Evolutionary conservation across 1,140 invertebrate species (phyloP).

Genomic region (Drosophila sproati): DNA sequence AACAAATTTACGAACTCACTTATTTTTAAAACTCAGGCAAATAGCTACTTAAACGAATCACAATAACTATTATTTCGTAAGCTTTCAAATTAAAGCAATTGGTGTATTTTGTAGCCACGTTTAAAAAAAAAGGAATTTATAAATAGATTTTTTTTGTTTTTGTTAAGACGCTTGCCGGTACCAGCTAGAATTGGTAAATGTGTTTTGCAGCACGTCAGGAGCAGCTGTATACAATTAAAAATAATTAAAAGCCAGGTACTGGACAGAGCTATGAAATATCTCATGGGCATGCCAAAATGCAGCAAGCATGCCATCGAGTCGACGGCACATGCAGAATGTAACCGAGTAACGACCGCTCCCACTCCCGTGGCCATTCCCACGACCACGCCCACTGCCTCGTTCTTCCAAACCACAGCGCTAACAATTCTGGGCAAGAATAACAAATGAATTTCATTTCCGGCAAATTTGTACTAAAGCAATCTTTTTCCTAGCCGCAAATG

Average conservation of each 20-base stretch:
- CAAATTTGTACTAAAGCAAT: constrained; percentile 67
- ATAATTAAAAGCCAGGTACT: constrained; percentile 69
- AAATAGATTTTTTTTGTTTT: constrained; percentile 60
- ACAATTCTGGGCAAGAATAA: constrained; percentile 59
- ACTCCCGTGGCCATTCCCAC: constrained; percentile 11
- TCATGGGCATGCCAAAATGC: constrained; percentile 37
- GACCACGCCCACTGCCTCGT: constrained; percentile 4
- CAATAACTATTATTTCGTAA: no score
- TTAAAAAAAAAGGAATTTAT: constrained; percentile 64
- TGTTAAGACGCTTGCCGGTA: constrained; percentile 11
- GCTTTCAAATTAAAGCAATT: constrained; percentile 21
- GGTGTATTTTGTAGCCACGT: constrained; percentile 13
- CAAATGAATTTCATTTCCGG: constrained; percentile 81
- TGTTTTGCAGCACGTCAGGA: constrained; percentile 60
- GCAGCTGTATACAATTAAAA: constrained; percentile 73
- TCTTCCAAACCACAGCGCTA: constrained; percentile 10
- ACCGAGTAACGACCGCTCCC: constrained; percentile 40
- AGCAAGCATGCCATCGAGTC: constrained; percentile 30
- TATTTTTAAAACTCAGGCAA: no score
- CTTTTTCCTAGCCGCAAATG: constrained; percentile 59
- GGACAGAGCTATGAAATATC: constrained; percentile 53
- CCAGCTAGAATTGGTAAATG: constrained; percentile 20
- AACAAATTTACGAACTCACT: no score
- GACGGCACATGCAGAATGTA: constrained; percentile 43
- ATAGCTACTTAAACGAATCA: no score